Percentiles rank a stretch among this genome's conserved stretches.
Conservation (phyloP, 2,113 vertebrate genomes). For the Cebus imitator region DNA sequence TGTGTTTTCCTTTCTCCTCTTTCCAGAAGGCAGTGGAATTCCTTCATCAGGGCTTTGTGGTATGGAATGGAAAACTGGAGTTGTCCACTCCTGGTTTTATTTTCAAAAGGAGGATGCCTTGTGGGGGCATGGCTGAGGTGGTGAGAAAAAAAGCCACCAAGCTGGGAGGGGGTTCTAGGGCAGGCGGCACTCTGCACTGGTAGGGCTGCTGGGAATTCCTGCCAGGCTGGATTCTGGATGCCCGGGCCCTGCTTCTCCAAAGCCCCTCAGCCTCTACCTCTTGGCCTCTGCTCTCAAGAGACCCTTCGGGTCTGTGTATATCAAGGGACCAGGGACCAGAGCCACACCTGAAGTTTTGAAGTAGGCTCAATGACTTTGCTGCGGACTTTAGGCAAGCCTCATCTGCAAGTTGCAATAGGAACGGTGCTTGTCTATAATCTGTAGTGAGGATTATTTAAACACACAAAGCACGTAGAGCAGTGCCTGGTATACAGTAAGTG, state of each 20-base stretch:
- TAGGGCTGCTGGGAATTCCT: not conserved
- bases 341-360: not conserved
- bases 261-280: rapidly evolving
- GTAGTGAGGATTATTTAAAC: not conserved
- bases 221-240: not conserved
- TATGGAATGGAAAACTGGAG: not conserved
- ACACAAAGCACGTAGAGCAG: not conserved
- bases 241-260: no score
- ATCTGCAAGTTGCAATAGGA: not conserved
- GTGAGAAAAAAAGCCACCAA: not conserved
- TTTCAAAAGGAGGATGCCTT: not conserved
- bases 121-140: rapidly evolving
- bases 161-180: not conserved
- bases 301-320: no score
- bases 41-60: not conserved
- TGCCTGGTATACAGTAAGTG: not conserved
- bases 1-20: not conserved
- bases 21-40: not conserved
- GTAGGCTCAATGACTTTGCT: not conserved
- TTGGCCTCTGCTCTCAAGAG: not conserved
- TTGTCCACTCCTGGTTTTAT: not conserved
- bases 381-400: not conserved
- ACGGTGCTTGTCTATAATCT: rapidly evolving
- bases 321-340: no score
- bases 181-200: not conserved